These are phyloP conservation scores for Trematomus loennbergii DNA, from an alignment of 2,113 vertebrate genomes.

Conservation along the genomic window DNA sequence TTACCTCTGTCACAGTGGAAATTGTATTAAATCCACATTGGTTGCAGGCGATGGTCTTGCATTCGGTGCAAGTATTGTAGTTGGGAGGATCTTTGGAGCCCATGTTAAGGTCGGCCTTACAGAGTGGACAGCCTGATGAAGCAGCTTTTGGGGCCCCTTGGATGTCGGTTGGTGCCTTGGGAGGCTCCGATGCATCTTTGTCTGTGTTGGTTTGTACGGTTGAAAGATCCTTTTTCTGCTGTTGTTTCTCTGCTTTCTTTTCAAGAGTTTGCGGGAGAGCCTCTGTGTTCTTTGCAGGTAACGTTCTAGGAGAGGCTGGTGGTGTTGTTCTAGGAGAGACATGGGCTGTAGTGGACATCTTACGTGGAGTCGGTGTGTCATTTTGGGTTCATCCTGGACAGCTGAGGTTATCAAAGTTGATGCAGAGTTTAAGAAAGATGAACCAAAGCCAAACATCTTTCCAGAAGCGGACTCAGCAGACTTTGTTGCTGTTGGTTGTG, in stretches of 20 bases:
- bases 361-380: slow-evolving; percentile 72
- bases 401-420: slow-evolving; percentile 82
- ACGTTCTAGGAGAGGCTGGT: slow-evolving; percentile 66
- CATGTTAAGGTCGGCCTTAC: slow-evolving; percentile 89
- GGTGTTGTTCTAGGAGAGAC: slow-evolving; percentile 68
- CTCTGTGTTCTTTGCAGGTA: slow-evolving; percentile 52
- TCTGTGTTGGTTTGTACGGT: slow-evolving; percentile 53
- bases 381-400: slow-evolving; percentile 80
- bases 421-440: slow-evolving; percentile 83
- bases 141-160: slow-evolving; percentile 54
- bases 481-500: slow-evolving; percentile 73
- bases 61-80: slow-evolving; percentile 93
- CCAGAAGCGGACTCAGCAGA: slow-evolving; percentile 77
- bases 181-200: slow-evolving; percentile 40
- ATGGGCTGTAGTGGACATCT: slow-evolving; percentile 61
- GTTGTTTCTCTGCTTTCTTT: slow-evolving; percentile 74
- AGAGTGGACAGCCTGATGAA: slow-evolving; percentile 87
- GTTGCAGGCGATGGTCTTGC: slow-evolving; percentile 91
- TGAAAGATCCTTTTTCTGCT: slow-evolving; percentile 64
- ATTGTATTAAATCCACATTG: slow-evolving; percentile 96
- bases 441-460: slow-evolving; percentile 82
- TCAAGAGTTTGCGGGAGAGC: slow-evolving; percentile 63
- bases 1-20: slow-evolving; percentile 86
- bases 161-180: slow-evolving; percentile 51
- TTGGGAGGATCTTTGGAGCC: slow-evolving; percentile 88